Evolutionary conservation across 2,113 vertebrate genomes (phyloP), one percentile per base, ranked within the genome.

Genomic region (Vidua macroura): DNA sequence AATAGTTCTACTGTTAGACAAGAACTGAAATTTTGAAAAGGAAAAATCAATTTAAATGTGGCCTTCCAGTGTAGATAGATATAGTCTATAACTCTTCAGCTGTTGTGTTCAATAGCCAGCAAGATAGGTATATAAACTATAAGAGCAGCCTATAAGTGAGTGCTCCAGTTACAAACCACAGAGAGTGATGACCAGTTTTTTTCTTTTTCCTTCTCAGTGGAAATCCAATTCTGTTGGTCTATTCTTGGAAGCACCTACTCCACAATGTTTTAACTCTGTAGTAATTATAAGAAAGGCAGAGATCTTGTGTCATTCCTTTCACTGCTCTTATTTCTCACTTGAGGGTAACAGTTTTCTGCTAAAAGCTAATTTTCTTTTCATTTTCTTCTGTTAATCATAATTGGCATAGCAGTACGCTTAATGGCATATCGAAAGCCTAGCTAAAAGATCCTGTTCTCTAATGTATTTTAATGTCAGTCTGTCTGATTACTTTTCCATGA

Each of bases 211-310:
- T 64, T 83, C 16, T 48, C 30, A 77, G 33, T 55, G 46, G 55
- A 87, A 73, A 62, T 84, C 17, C 41, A 76, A 20, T 84, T 85
- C 52, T 81, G 43, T n/a, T 44, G 17, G 3, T 76, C 52, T 81
- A 2, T 67, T 89, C 17, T 11, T 59, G 44, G 52, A 84, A 84
- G 17, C 18, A 62, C 9, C 73, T 79, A 60, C 19, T 63, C 35
- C 49, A 63, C 48, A 49, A 33, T 2, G 3, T 76, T 86, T 91
- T 70, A 59, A 48, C 53, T 86, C 46, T 52, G 35, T 41, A 68
- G 27, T 59, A 95, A 94, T 75, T 93, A 30, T 59, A 49, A 88
- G n/a, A 31, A 83, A 93, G 90, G 41, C 51, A 92, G 46, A 80
- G 17, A 21, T 52, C 39, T 77, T 48, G 9, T 59, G 44, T 64